These are phyloP conservation scores for Lasiurus borealis DNA, from an alignment of 2,113 vertebrate genomes.

Conservation along the genomic window DNA sequence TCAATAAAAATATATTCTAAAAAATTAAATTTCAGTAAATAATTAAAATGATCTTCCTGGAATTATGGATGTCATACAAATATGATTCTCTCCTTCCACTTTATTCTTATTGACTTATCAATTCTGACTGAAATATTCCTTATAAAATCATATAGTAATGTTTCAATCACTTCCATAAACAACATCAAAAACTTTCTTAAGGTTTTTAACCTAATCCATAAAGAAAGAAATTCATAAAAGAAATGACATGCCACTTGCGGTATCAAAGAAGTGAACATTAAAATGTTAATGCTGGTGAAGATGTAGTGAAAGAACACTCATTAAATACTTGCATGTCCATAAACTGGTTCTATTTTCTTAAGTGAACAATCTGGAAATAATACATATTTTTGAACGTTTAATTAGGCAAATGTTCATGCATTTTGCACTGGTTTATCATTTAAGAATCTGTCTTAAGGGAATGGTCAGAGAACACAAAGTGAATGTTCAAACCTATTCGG, in stretches of 20 bases:
- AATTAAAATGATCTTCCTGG: neutral
- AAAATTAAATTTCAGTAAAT: neutral
- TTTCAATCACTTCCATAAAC: neutral
- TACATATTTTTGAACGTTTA: neutral
- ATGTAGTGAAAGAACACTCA: neutral
- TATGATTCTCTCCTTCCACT: neutral
- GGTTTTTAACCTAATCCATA: neutral
- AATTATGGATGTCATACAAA: neutral
- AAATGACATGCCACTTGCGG: neutral
- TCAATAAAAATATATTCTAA: too few relatives aligned
- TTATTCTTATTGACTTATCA: neutral
- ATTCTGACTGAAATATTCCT: neutral
- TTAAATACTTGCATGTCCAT: neutral
- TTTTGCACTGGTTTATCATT: neutral
- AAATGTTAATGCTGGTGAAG: constrained; percentile 11
- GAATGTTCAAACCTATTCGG: neutral
- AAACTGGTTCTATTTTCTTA: neutral
- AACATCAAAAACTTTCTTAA: neutral
- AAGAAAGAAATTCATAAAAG: constrained; percentile 21
- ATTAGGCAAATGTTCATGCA: neutral
- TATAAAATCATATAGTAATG: neutral
- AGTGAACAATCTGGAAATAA: neutral
- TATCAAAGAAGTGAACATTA: neutral
- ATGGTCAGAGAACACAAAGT: neutral
- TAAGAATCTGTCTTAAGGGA: neutral